Evolutionary conservation across 1,140 invertebrate genomes (phyloP).

Genomic region (Andricus grossulariae): DNA sequence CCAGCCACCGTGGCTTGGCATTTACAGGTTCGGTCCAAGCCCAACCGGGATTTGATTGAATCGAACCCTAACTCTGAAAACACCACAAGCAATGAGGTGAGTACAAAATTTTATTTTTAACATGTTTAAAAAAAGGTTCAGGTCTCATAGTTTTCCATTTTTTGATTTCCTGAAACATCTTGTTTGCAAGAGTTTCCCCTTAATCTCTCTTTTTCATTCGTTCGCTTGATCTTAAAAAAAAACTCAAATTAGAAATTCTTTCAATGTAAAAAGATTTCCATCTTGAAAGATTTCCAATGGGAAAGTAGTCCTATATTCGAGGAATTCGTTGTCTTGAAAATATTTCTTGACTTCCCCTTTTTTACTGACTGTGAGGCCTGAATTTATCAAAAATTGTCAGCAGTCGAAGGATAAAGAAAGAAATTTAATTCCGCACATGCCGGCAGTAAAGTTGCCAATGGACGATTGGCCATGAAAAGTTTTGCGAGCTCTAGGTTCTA

Average conservation of each 20-base stretch:
- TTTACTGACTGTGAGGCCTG: too few species aligned
- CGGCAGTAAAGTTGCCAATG: not conserved
- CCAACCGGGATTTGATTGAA: constrained; percentile 56
- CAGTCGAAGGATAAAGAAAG: not conserved
- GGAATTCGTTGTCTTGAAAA: too few species aligned
- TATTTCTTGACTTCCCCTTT: too few species aligned
- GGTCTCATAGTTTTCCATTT: not conserved
- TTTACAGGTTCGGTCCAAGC: constrained; percentile 58
- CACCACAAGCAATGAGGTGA: constrained; percentile 62
- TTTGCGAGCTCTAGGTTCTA: constrained; percentile 17
- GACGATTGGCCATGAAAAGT: constrained; percentile 22
- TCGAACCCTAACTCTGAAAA: constrained; percentile 37
- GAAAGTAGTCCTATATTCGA: too few species aligned
- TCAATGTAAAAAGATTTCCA: too few species aligned
- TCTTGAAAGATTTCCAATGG: too few species aligned
- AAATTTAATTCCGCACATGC: not conserved
- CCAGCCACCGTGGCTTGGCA: constrained; percentile 27
- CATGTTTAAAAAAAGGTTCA: not conserved
- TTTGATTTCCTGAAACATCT: too few species aligned
- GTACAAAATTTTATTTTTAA: constrained; percentile 18
- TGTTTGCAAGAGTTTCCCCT: too few species aligned
- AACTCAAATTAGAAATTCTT: too few species aligned
- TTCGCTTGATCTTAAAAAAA: too few species aligned
- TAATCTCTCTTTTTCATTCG: too few species aligned
- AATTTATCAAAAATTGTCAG: not conserved